These are phyloP conservation scores for Caenorhabditis briggsae DNA, from an alignment of 1,140 invertebrate species.

Conservation along the genomic window DNA sequence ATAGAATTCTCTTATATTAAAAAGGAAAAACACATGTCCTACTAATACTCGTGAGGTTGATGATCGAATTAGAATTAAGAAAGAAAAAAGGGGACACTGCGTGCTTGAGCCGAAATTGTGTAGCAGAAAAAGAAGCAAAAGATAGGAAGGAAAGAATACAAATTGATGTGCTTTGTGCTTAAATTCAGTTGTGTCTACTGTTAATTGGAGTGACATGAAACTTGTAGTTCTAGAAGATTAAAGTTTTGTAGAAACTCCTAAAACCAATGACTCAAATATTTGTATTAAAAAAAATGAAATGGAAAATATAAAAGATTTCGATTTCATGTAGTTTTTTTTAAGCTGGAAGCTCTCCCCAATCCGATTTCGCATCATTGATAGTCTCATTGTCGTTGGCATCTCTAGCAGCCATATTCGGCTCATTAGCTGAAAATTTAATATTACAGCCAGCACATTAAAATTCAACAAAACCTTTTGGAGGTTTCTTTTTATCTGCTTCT, in stretches of 20 bases:
- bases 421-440: neutral
- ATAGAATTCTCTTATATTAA: constrained; percentile 6
- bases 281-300: neutral
- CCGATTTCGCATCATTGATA: constrained; percentile 43
- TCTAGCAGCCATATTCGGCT: neutral
- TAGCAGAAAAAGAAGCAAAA: neutral
- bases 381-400: constrained; percentile 35
- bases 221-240: neutral
- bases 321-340: neutral
- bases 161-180: constrained; percentile 37
- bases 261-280: neutral
- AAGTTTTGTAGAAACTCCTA: neutral
- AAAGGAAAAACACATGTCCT: constrained; percentile 34
- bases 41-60: constrained; percentile 33
- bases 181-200: neutral
- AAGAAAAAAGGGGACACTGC: constrained; percentile 22
- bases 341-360: constrained; percentile 31
- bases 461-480: neutral
- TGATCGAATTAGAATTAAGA: constrained; percentile 39
- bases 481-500: neutral
- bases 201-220: neutral
- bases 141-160: constrained; percentile 10
- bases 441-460: neutral
- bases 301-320: too few relatives aligned
- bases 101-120: neutral